Percentiles rank a stretch among this genome's conserved stretches.
phyloP scores from a whole-genome alignment of 2,797 vertebrate species.

The Adrianichthys oophorus region DNA sequence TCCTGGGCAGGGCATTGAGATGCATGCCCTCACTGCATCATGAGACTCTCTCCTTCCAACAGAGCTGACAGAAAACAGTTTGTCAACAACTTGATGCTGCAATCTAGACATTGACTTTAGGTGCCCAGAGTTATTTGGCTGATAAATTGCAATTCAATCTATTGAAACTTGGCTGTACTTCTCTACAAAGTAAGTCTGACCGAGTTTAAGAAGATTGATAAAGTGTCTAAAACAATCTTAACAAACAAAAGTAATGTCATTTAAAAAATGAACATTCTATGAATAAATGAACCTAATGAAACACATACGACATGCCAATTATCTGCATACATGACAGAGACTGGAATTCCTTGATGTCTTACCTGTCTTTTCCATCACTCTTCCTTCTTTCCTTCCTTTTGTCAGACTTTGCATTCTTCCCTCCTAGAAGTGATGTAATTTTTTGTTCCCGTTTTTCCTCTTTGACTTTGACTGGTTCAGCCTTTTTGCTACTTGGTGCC shows the following conservation, averaged over 20 bases:
- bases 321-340: too few relatives aligned
- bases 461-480: constrained; percentile 81
- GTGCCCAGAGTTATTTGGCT: constrained; percentile 78
- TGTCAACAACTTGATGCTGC: constrained; percentile 80
- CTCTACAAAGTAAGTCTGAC: constrained; percentile 66
- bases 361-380: constrained; percentile 81
- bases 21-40: constrained; percentile 79
- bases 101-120: constrained; percentile 82
- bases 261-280: constrained; percentile 55
- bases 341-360: constrained; percentile 34
- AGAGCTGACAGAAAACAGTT: constrained; percentile 83
- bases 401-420: constrained; percentile 83
- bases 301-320: too few relatives aligned
- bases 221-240: constrained; percentile 71
- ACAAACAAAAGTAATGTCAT: constrained; percentile 73
- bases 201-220: constrained; percentile 72
- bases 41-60: constrained; percentile 84
- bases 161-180: constrained; percentile 70
- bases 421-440: constrained; percentile 81
- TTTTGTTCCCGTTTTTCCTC: constrained; percentile 86
- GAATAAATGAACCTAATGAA: constrained; percentile 43
- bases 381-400: constrained; percentile 87
- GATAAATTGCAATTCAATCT: constrained; percentile 79
- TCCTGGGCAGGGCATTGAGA: constrained; percentile 85
- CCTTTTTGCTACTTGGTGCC: constrained; percentile 82